phyloP scores from a whole-genome alignment of 2,113 vertebrate genomes.

The Paramisgurnus dabryanus region DNA sequence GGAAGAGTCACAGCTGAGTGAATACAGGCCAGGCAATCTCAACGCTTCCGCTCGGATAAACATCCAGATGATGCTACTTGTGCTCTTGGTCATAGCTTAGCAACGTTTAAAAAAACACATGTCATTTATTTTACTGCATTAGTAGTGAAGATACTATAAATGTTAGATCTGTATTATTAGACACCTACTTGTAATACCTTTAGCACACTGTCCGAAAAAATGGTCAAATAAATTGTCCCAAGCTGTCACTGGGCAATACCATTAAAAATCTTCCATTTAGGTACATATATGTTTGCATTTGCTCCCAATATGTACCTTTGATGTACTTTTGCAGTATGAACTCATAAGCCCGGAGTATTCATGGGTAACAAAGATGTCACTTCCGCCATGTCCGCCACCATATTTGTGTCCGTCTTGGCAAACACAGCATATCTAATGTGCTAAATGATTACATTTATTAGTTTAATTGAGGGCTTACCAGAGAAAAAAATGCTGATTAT shows the following conservation, averaged over 20 bases:
- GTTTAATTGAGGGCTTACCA: no score
- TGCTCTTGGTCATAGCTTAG: constrained; percentile 24
- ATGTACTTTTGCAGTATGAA: no score
- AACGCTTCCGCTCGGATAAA: constrained; percentile 9
- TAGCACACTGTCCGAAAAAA: background rate
- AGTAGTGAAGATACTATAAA: constrained; percentile 10
- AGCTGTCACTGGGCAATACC: no score
- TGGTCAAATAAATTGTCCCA: no score
- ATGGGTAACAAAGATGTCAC: no score
- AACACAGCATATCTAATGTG: no score
- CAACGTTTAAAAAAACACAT: constrained; percentile 2
- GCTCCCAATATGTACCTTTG: background rate
- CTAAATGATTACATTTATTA: no score
- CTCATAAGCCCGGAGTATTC: no score
- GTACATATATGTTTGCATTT: background rate
- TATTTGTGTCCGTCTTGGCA: no score
- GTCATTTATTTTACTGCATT: background rate
- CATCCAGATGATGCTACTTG: constrained; percentile 22
- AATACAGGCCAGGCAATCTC: constrained; percentile 33
- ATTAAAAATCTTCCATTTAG: no score
- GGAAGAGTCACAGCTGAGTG: constrained; percentile 31
- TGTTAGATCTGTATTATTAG: background rate
- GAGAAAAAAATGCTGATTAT: no score
- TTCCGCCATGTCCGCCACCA: no score
- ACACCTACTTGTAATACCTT: background rate